Evolutionary conservation across 1,140 invertebrate species (phyloP).

Genomic region (Spodoptera frugiperda): DNA sequence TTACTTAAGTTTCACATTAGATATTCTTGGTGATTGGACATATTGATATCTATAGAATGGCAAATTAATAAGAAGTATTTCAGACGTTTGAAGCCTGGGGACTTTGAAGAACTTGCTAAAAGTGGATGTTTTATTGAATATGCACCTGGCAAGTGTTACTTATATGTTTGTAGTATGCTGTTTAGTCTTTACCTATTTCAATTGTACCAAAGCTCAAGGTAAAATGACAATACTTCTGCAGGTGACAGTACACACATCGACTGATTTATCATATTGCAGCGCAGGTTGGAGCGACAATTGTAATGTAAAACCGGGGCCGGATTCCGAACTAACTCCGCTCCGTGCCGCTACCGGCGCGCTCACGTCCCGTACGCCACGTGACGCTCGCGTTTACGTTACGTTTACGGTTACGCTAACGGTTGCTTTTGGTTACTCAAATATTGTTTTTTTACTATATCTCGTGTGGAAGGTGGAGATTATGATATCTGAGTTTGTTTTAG

Average conservation of each 20-base stretch:
- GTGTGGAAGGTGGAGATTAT: background rate
- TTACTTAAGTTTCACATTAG: no score
- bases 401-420: constrained; percentile 4
- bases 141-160: no score
- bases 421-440: background rate
- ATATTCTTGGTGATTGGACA: no score
- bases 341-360: background rate
- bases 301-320: constrained; percentile 71
- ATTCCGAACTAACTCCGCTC: constrained; percentile 54
- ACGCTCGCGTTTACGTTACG: constrained; percentile 9
- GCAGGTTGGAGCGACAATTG: constrained; percentile 76
- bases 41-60: no score
- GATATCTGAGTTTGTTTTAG: background rate
- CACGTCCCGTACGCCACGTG: constrained; percentile 18
- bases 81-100: no score
- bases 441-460: background rate
- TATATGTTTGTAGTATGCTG: no score
- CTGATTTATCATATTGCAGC: constrained; percentile 78
- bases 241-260: constrained; percentile 60
- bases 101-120: no score
- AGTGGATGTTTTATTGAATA: no score
- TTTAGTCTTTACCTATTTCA: no score
- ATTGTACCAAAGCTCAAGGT: background rate
- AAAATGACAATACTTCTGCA: constrained; percentile 45
- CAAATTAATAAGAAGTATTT: no score